Evolutionary conservation across 1,140 invertebrate genomes (phyloP), one percentile per base, ranked within the genome.

Genomic region (Lutraria rhynchaena): DNA sequence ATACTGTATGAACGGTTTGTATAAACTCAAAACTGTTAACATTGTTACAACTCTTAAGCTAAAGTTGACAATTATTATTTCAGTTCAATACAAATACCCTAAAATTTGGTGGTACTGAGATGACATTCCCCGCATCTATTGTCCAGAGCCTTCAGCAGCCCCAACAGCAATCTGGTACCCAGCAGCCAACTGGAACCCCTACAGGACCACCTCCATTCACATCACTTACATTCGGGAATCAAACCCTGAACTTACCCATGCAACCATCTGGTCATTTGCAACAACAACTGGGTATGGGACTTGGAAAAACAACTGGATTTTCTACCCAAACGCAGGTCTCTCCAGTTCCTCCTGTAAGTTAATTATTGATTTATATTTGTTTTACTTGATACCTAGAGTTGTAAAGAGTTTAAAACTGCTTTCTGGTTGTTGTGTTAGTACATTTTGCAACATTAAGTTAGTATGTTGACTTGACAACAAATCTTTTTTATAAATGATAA

Each of bases 221-320:
- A 31, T 24, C 88, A 35, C 84, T 86, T 57, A 46, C 86, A 22
- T 87, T 90, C 63, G 73, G 77, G n/a, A 87, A 60, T 22, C 89
- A 87, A 80, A 81, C 69, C 3, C 71, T 88, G 24, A 83, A 83
- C 22, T 61, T 89, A 29, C 71, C 84, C 17, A 73, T 88, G 41
- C 88, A 88, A 55, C 82, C 83, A 11, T 80, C 87, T 13, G 83
- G 60, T 22, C 67, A 61, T 9, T 35, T 74, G 11, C 73, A 84
- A 7, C 84, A 85, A 17, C 74, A 83, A n/a, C 51, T 85, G 41
- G 80, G 82, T 15, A 71, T 84, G 24, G 67, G 69, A 27, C 84
- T 55, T 46, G 73, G 63, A 44, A 70, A 73, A 75, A 33, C 80
- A 24, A 2, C 67, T 3, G 67, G 51, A 53, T 75, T 73, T 53